Evolutionary conservation across 2,888 invertebrate species (phyloP).

Genomic region (Scrobipalpa costella): DNA sequence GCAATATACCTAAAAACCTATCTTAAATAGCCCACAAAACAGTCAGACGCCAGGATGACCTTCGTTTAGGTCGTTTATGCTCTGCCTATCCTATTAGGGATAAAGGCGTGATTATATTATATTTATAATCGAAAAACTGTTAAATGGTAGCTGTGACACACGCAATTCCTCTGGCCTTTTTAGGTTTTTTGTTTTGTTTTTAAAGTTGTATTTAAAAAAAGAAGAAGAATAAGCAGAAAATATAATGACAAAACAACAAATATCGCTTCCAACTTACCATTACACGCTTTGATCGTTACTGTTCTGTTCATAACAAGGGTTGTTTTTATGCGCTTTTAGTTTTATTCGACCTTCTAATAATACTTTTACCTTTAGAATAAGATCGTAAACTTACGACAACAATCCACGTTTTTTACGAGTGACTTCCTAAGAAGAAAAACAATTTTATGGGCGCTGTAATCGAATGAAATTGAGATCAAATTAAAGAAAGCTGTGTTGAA

Average conservation of each 20-base stretch:
- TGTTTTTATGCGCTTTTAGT: constrained; percentile 11
- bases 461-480: neutral
- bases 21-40: too few relatives aligned
- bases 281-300: neutral
- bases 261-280: neutral
- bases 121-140: too few relatives aligned
- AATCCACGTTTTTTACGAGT: neutral
- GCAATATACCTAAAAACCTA: too few relatives aligned
- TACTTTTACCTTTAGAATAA: constrained; percentile 8
- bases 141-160: too few relatives aligned
- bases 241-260: neutral
- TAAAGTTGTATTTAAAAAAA: too few relatives aligned
- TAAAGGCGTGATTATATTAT: too few relatives aligned
- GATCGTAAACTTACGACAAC: constrained; percentile 8
- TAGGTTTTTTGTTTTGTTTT: too few relatives aligned
- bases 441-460: constrained; percentile 9
- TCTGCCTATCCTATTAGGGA: too few relatives aligned
- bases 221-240: neutral
- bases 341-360: constrained; percentile 19
- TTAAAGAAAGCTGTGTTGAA: neutral
- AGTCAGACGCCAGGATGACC: too few relatives aligned
- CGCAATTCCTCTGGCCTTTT: too few relatives aligned
- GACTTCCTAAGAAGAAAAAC: constrained; percentile 1
- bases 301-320: constrained; percentile 15
- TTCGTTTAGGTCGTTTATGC: too few relatives aligned